Base-by-base conservation (phyloP, 2,888 invertebrate species). In the Frankliniella fusca region DNA sequence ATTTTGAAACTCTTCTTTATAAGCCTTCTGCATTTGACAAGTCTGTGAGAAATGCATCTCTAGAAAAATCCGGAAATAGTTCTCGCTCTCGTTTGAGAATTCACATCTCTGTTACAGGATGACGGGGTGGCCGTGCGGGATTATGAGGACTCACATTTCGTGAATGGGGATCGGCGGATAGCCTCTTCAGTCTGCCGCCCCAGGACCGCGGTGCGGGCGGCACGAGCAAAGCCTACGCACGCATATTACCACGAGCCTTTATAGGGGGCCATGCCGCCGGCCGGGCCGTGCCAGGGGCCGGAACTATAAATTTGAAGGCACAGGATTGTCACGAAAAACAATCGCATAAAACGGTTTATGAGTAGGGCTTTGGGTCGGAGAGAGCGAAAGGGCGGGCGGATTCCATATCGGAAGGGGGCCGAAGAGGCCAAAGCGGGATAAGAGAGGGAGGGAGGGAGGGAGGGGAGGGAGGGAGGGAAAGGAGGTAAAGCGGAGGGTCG, bases 291-390 rank as follows among this genome's bases (percentile, higher is more conserved):
- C 11, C 11, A 23, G 70, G 70, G 70, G 27, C 70, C 70, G 70
- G 70, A 76, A 76, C 70, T 76, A 76, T 76, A 76, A 76, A 76
- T 76, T 76, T 76, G 70, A 76, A 76, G 70, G 70, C 70, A 27
- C 70, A 27, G 70, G 70, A 76, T 76, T 76, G 70, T 76, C 70
- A 76, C 70, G 61, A 76, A 76, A 27, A 76, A 76, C 70, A 76
- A 76, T 76, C 70, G 70, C 70, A 76, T 76, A 76, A 76, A 76
- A 76, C 70, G 70, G 70, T 76, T 76, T 76, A 76, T 76, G 70
- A 76, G 70, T 76, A 23, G 70, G 23, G 70, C 70, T 27, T 12
- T 27, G 27, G 27, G 70, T 23, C 70, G 70, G 70, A 38, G 38
- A 38, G 38, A 38, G 38, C 38, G 38, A 38, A 38, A 38, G 38